phyloP scores from a whole-genome alignment of 2,888 invertebrate genomes.

The Tipula unca region DNA sequence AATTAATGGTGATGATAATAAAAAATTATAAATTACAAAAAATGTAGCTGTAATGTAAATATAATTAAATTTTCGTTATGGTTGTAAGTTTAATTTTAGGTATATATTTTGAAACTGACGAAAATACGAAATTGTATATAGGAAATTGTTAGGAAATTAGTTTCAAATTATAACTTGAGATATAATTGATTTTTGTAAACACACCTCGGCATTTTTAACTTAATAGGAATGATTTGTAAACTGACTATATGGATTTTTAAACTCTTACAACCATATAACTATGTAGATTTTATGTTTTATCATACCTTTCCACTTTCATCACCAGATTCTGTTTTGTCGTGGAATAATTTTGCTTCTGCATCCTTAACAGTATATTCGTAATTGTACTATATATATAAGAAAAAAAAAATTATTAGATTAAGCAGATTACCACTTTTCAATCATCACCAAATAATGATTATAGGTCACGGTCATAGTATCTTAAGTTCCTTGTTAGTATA shows the following conservation, averaged over 20 bases:
- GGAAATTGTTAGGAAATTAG: background rate
- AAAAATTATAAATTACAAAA: background rate
- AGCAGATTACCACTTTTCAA: background rate
- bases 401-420: slow-evolving; percentile 15
- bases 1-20: too few relatives aligned
- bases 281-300: background rate
- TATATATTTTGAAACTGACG: background rate
- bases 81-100: background rate
- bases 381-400: slow-evolving; percentile 56
- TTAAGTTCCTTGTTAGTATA: background rate
- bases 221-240: too few relatives aligned
- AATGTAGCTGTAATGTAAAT: background rate
- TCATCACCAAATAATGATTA: background rate
- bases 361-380: slow-evolving; percentile 68
- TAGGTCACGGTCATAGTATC: background rate
- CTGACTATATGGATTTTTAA: too few relatives aligned
- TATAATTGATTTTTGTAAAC: background rate
- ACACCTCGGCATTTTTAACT: too few relatives aligned
- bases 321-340: slow-evolving; percentile 59
- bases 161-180: background rate
- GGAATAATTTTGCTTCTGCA: slow-evolving; percentile 56
- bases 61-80: background rate
- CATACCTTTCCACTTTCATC: slow-evolving; percentile 52
- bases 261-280: background rate
- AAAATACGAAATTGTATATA: background rate